Percentiles rank a stretch among this genome's conserved stretches.
Evolutionary conservation across 2,113 vertebrate genomes (phyloP).

Genomic region (Seriola aureovittata): DNA sequence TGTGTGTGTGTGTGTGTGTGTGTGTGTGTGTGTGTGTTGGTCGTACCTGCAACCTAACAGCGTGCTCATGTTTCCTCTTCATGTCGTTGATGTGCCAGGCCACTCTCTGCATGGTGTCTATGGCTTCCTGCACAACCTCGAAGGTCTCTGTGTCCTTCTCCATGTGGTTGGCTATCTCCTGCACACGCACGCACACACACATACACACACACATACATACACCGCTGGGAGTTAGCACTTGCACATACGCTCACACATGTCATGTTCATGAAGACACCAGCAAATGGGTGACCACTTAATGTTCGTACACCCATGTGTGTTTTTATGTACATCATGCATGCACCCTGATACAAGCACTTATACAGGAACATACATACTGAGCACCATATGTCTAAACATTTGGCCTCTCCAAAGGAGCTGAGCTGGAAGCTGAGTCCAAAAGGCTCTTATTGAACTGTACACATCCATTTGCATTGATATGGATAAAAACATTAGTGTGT

Average conservation of each 20-base stretch:
- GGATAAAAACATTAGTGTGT: conserved; percentile 44
- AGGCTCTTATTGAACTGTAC: background rate
- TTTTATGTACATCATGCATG: conserved; percentile 27
- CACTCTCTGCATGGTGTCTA: conserved; percentile 98
- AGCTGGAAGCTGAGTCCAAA: background rate
- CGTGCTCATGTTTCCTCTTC: conserved; percentile 98
- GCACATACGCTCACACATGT: background rate
- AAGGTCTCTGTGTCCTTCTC: conserved; percentile 96
- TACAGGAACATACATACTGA: conserved; percentile 60
- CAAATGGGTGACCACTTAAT: background rate
- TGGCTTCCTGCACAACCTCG: conserved; percentile 96
- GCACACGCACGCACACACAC: conserved; percentile 42
- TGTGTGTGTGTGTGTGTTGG: background rate
- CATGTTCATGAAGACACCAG: background rate
- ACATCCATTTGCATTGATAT: conserved; percentile 15
- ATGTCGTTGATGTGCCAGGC: conserved; percentile 99
- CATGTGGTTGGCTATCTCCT: conserved; percentile 98
- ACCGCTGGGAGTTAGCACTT: conserved; percentile 11
- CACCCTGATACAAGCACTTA: conserved; percentile 17
- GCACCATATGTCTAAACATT: conserved; percentile 78
- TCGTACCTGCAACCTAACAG: conserved; percentile 92
- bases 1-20: too few relatives aligned
- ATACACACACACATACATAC: conserved; percentile 23
- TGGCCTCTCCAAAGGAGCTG: conserved; percentile 53
- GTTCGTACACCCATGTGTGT: conserved; percentile 1